Conservation (phyloP, 2,113 vertebrate genomes). For the Zeus faber region DNA sequence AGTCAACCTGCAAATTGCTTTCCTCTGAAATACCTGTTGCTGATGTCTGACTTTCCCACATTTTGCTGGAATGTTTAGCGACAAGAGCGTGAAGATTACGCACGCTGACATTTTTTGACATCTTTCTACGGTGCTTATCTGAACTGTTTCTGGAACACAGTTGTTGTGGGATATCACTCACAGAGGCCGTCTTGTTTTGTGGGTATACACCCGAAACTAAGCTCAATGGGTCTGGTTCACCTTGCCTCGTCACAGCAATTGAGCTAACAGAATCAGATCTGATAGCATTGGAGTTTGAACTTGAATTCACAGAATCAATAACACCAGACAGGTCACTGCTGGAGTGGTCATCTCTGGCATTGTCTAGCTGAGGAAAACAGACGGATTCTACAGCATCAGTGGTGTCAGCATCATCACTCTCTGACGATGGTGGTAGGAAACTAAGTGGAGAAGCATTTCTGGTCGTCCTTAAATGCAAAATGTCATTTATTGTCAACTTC, state of each 20-base stretch:
- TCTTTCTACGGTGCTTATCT: slow-evolving; percentile 41
- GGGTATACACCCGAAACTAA: slow-evolving; percentile 16
- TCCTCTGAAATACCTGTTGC: slow-evolving; percentile 26
- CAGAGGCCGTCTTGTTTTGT: slow-evolving; percentile 27
- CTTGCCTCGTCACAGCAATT: slow-evolving; percentile 46
- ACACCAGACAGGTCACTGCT: slow-evolving; percentile 19
- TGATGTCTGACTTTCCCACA: slow-evolving; percentile 29
- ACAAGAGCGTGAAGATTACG: slow-evolving; percentile 63
- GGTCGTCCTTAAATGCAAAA: slow-evolving; percentile 58
- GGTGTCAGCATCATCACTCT: slow-evolving; percentile 32
- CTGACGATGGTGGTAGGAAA: slow-evolving; percentile 41
- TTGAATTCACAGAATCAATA: slow-evolving; percentile 26
- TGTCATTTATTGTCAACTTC: slow-evolving; percentile 78
- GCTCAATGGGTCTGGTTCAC: slow-evolving; percentile 20
- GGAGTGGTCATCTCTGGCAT: slow-evolving; percentile 25
- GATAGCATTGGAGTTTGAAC: background rate
- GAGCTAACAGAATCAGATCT: background rate
- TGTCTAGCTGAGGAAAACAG: slow-evolving; percentile 46
- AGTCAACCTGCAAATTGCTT: slow-evolving; percentile 27
- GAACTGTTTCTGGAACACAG: slow-evolving; percentile 16
- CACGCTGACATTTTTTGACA: slow-evolving; percentile 67
- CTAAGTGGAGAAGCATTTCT: slow-evolving; percentile 18
- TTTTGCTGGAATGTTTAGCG: slow-evolving; percentile 17
- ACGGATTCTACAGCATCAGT: slow-evolving; percentile 45
- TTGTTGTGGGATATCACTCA: slow-evolving; percentile 30